phyloP scores from a whole-genome alignment of 2,888 invertebrate genomes.

The Pherbina coryleti region DNA sequence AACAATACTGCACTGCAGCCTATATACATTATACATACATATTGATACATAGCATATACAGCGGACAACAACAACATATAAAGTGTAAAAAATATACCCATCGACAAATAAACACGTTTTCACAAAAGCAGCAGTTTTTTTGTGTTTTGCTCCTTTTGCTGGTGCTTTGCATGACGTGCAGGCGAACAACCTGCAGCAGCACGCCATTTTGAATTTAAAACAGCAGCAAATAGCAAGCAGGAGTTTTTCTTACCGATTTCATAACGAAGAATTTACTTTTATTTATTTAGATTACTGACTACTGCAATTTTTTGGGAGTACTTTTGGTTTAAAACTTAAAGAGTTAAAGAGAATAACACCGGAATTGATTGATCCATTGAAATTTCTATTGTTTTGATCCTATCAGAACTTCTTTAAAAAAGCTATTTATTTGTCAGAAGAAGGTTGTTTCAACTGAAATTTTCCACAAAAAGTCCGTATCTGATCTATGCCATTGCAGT shows the following conservation, averaged over 20 bases:
- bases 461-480: no score
- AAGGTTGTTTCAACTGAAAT: no score
- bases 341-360: no score
- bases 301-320: neutral
- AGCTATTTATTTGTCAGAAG: no score
- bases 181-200: neutral
- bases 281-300: neutral
- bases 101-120: slow-evolving; percentile 21
- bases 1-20: neutral
- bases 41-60: neutral
- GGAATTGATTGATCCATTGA: no score
- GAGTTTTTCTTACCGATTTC: neutral
- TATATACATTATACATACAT: neutral
- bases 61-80: neutral
- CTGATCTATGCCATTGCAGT: no score
- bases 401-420: no score
- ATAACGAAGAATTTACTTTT: neutral
- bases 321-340: no score
- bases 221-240: neutral
- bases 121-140: neutral
- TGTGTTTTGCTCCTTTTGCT: neutral
- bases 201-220: slow-evolving; percentile 25
- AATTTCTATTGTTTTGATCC: no score
- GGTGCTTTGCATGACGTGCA: neutral
- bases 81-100: neutral